Percentiles rank a stretch among this genome's conserved stretches.
phyloP scores from a whole-genome alignment of 2,113 vertebrate species.

The Malurus alboscapulatus region DNA sequence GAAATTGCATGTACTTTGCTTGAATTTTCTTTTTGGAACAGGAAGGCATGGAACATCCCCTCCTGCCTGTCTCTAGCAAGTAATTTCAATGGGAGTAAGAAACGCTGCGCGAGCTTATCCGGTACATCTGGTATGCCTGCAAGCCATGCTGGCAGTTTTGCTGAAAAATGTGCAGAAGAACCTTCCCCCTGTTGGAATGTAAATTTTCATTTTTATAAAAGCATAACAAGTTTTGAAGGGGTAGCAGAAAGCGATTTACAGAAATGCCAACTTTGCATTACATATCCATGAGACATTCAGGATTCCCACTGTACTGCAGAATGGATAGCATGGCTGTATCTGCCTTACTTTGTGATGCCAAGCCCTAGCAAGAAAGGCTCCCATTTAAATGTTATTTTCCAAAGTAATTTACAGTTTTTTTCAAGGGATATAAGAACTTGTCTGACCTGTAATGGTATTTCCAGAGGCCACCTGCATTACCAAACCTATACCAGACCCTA shows the following conservation, averaged over 20 bases:
- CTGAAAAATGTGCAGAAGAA: conserved; percentile 4
- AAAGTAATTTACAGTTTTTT: background rate
- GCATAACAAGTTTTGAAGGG: background rate
- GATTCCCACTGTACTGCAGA: background rate
- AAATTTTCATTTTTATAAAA: background rate
- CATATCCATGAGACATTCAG: background rate
- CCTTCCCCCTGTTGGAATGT: background rate
- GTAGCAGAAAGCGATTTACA: background rate
- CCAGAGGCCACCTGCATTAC: background rate
- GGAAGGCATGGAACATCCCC: background rate
- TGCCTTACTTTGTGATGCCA: background rate
- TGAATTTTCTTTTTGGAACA: background rate
- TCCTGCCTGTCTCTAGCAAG: background rate
- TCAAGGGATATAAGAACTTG: background rate
- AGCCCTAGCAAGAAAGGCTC: background rate
- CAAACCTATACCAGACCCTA: background rate
- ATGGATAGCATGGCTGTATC: background rate
- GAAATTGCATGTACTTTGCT: background rate
- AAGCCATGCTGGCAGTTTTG: background rate
- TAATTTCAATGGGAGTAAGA: background rate
- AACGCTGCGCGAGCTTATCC: conserved; percentile 2
- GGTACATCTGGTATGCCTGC: background rate
- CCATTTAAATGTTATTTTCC: background rate
- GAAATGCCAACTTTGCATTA: background rate
- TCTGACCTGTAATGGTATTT: background rate